Base-by-base conservation (phyloP, 2,888 invertebrate species). In the Dolomedes plantarius region DNA sequence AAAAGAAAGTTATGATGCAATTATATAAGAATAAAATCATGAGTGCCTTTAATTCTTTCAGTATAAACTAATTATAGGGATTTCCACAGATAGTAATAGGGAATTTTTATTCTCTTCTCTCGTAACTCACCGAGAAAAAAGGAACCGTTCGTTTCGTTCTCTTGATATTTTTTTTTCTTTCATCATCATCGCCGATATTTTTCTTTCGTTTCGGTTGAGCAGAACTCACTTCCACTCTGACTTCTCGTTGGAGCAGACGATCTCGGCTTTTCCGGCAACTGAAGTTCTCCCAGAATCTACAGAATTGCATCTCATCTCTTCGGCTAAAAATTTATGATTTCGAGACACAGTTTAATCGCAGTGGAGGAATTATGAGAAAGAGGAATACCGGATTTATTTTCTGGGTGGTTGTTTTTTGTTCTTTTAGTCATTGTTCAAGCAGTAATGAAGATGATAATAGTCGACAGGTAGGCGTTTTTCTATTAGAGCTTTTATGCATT, bases 151-250 rank as follows among this genome's bases (percentile, higher is more conserved):
- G 32, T 36, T 72, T 36, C 27, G 29, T 36, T 71, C 36, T 28
- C 68, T 39, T 50, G n/a, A 19, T 73, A 27, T 71, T 71, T 82
- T 85, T 73, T 62, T 46, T 50, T 65, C 31, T n/a, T n/a, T 65
- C 76, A 64, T 71, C 82, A 81, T 69, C 46, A 29, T 36, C 31
- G 65, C 41, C 39, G n/a, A 32, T 67, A 73, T 56, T 68, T 65
- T 65, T 73, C 64, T 79, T 46, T 36, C 13, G 32, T 74, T 65
- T 68, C 82, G 76, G 68, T 76, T 65, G 32, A 71, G 71, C 71
- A 76, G 76, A 56, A 85, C 69, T 83, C 77, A 85, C 77, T 85
- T 77, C 73, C 65, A 29, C 67, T 72, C 71, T 46, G 50, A 83
- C 82, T 83, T 19, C 71, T 67, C 83, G n/a, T 31, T 29, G 19